Evolutionary conservation across 2,888 invertebrate species (phyloP), one percentile per base, ranked within the genome.

Genomic region (Punctoribates punctum): DNA sequence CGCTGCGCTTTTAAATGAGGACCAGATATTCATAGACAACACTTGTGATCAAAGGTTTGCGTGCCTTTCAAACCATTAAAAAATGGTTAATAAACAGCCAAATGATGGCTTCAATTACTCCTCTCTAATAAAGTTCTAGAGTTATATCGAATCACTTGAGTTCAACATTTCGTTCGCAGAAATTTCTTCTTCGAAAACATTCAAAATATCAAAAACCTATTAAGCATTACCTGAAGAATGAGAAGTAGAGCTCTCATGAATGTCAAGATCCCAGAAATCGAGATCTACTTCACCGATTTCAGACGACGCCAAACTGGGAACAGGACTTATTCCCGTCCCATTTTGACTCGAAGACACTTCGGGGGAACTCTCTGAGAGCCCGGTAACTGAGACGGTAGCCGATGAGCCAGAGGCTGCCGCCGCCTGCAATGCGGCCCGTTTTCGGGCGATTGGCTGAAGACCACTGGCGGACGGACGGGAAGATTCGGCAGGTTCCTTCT

Each of bases 261-360:
- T 83, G 82, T 89, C 88, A 82, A 89, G 83, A 82, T 91, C 91
- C 93, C 93, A 93, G 80, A 93, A 87, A 82, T 92, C 93, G 80
- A 91, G 87, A 82, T 91, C 91, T 78, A 84, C 83, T 80, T 87
- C 87, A 54, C 89, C 89, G 83, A 90, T 91, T 81, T 91, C 90
- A 25, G 90, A 89, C 80, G 91, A 90, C 80, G 88, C 88, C 80
- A 91, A 86, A 73, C 82, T 81, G 75, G 81, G 81, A 42, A 82
- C 81, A 42, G 82, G 82, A 70, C 81, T 81, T 73, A 81, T 76
- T 3, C 79, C 80, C 13, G 78, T 80, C 0, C 79, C 77, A 29
- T 78, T 78, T 74, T 78, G 79, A 60, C 78, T 77, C 29, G 80
- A 79, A n/a, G 79, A 79, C 15, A 79, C 79, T 72, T 79, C 79